A percentile compares a stretch with the other conserved stretches of the same genome.
These are phyloP conservation scores for Volucella bombylans DNA, from an alignment of 2,888 invertebrate genomes.

Conservation along the genomic window DNA sequence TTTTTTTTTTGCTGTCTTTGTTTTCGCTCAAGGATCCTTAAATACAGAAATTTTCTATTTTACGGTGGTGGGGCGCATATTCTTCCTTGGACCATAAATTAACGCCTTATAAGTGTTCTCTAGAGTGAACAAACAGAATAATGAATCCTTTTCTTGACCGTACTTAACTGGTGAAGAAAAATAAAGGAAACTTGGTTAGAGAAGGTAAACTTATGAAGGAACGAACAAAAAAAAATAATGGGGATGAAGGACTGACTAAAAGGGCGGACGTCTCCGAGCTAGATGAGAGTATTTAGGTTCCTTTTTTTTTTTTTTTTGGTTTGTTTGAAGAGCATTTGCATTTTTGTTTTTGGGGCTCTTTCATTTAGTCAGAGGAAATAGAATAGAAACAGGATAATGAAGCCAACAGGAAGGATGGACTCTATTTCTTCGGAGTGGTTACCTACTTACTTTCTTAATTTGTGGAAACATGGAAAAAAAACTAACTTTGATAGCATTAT, in stretches of 20 bases:
- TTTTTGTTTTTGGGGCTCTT: too few species aligned
- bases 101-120: constrained; percentile 44
- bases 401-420: too few species aligned
- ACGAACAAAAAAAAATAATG: constrained; percentile 1
- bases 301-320: too few species aligned
- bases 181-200: constrained; percentile 1
- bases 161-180: constrained; percentile 1
- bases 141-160: constrained; percentile 33
- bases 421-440: too few species aligned
- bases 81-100: constrained; percentile 48
- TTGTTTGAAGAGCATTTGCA: too few species aligned
- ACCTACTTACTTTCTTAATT: too few species aligned
- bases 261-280: too few species aligned
- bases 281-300: too few species aligned
- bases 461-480: too few species aligned
- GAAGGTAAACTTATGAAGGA: not conserved
- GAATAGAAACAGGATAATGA: too few species aligned
- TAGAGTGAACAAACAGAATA: constrained; percentile 8
- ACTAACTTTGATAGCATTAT: too few species aligned
- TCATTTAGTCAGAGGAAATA: too few species aligned
- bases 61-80: constrained; percentile 16
- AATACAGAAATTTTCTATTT: constrained; percentile 1
- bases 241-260: not conserved
- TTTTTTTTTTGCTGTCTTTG: not conserved
- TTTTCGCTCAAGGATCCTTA: not conserved